Conservation (phyloP, 2,888 invertebrate genomes). For the Charanyca ferruginea region DNA sequence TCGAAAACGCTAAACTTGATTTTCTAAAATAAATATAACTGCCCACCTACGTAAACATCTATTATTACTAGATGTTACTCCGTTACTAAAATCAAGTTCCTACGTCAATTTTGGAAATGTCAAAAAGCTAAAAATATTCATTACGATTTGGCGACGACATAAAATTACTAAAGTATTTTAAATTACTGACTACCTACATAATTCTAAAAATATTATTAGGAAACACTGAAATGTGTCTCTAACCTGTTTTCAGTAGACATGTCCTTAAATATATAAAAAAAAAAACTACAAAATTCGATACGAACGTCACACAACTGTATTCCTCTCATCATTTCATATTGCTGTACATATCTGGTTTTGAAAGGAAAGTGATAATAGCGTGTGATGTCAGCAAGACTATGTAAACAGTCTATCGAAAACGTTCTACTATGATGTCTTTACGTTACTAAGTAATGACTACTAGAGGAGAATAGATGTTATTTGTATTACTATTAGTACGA, state of each 20-base stretch:
- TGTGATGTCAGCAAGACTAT: constrained; percentile 42
- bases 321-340: constrained; percentile 10
- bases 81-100: constrained; percentile 5
- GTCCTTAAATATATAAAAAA: background rate
- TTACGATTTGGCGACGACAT: background rate
- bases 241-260: constrained; percentile 4
- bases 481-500: constrained; percentile 51
- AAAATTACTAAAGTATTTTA: background rate
- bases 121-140: constrained; percentile 4
- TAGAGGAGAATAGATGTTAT: constrained; percentile 38
- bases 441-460: constrained; percentile 22
- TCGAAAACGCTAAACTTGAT: background rate
- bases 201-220: background rate
- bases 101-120: constrained; percentile 25
- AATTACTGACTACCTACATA: background rate
- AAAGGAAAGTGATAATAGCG: constrained; percentile 43
- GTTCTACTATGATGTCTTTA: constrained; percentile 46
- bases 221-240: constrained; percentile 1
- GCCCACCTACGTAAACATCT: background rate
- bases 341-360: constrained; percentile 58
- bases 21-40: background rate
- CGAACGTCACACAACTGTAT: constrained; percentile 27
- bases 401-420: constrained; percentile 53
- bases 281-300: constrained; percentile 7
- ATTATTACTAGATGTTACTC: background rate